A percentile compares a stretch with the other conserved stretches of the same genome.
phyloP scores from a whole-genome alignment of 2,113 vertebrate species.

The Pelmatolapia mariae region DNA sequence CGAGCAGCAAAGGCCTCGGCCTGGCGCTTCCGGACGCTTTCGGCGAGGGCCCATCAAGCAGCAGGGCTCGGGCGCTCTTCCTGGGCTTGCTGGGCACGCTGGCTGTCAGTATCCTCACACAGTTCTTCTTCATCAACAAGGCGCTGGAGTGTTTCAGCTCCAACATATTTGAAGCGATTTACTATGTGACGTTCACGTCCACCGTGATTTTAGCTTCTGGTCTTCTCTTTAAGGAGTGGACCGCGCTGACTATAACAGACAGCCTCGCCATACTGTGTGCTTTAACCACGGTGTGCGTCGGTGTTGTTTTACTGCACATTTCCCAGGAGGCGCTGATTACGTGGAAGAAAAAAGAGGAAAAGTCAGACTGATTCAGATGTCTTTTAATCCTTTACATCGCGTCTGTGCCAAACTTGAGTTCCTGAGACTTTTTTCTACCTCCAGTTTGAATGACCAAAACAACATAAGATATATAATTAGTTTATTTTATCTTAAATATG shows the following conservation, averaged over 20 bases:
- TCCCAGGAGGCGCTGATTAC: constrained; percentile 85
- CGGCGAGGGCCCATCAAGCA: constrained; percentile 68
- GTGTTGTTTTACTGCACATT: constrained; percentile 86
- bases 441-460: background rate
- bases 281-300: constrained; percentile 83
- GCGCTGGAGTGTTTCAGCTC: constrained; percentile 89
- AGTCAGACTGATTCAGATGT: constrained; percentile 60
- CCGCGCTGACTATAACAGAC: constrained; percentile 78
- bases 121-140: constrained; percentile 95
- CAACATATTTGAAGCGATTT: constrained; percentile 89
- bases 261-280: constrained; percentile 87
- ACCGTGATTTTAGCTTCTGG: constrained; percentile 86
- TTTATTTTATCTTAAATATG: background rate
- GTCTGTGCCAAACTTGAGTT: background rate
- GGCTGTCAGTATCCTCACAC: constrained; percentile 84
- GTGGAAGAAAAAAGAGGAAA: constrained; percentile 79
- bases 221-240: constrained; percentile 94
- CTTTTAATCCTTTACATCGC: background rate
- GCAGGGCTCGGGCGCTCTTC: constrained; percentile 79
- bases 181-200: constrained; percentile 92
- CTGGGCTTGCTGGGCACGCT: constrained; percentile 82
- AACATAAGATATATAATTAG: background rate
- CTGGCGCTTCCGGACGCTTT: constrained; percentile 85
- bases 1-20: constrained; percentile 93
- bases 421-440: background rate